A percentile compares a stretch with the other conserved stretches of the same genome.
Conservation (phyloP, 2,888 invertebrate species). For the Trachelus tabidus region DNA sequence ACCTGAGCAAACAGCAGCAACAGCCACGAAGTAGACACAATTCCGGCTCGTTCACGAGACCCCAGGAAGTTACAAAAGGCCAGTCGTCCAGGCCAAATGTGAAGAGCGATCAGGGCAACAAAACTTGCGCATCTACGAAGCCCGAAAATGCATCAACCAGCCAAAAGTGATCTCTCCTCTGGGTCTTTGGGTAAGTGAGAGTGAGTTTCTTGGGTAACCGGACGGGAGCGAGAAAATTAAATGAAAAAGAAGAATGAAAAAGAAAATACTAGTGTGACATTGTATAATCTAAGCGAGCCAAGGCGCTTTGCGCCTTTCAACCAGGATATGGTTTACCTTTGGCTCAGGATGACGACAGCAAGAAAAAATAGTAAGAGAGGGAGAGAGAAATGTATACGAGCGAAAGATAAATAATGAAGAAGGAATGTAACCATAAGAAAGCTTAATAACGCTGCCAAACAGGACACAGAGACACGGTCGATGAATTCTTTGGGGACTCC, state of each 20-base stretch:
- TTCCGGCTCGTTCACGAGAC: conserved; percentile 49
- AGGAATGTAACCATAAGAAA: not conserved
- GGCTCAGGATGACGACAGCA: not conserved
- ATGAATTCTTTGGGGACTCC: not conserved
- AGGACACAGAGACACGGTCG: not conserved
- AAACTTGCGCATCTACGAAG: conserved; percentile 15
- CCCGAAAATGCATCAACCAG: conserved; percentile 12
- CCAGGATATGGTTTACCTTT: not conserved
- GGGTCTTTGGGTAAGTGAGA: conserved; percentile 27
- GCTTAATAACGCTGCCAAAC: not conserved
- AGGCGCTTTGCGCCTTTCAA: not conserved
- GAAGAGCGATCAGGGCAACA: conserved; percentile 11
- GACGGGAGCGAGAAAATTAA: not conserved
- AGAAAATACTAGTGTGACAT: not conserved
- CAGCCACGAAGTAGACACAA: conserved; percentile 51
- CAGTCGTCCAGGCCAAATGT: not conserved
- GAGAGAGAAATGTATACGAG: not conserved
- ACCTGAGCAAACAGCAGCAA: conserved; percentile 46
- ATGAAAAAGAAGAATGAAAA: not conserved
- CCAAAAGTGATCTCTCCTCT: conserved; percentile 24
- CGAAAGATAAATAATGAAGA: conserved; percentile 3
- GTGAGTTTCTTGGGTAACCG: not conserved
- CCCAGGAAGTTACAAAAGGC: conserved; percentile 43
- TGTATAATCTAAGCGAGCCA: not conserved
- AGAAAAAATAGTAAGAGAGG: not conserved